A percentile compares a stretch with the other conserved stretches of the same genome.
Conservation (phyloP, 2,888 invertebrate genomes). For the Epistrophe grossulariae region DNA sequence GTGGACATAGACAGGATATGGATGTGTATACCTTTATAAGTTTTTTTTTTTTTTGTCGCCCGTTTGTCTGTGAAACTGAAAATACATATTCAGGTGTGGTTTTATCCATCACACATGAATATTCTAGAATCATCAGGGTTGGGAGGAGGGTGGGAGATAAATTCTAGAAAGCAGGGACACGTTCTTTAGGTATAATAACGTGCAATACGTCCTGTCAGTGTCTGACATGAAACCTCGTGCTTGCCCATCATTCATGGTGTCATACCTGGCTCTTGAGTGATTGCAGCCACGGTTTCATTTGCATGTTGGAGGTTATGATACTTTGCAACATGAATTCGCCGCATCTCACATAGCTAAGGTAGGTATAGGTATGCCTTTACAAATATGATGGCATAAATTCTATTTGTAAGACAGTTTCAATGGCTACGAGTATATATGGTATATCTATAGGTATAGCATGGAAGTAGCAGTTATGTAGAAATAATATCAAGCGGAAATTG, state of each 20-base stretch:
- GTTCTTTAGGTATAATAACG: neutral
- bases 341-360: slow-evolving; percentile 11
- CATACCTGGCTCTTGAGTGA: slow-evolving; percentile 52
- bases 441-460: neutral
- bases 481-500: slow-evolving; percentile 16
- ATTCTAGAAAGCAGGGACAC: neutral
- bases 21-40: neutral
- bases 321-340: slow-evolving; percentile 8
- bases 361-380: slow-evolving; percentile 42
- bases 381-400: slow-evolving; percentile 58
- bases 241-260: slow-evolving; percentile 56
- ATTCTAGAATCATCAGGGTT: neutral
- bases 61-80: slow-evolving; percentile 11
- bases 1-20: slow-evolving; percentile 25
- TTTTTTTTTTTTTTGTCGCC: neutral
- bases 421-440: neutral
- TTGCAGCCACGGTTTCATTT: slow-evolving; percentile 60
- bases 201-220: slow-evolving; percentile 44
- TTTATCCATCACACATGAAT: slow-evolving; percentile 23
- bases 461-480: neutral
- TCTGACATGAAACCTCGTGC: slow-evolving; percentile 38
- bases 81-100: neutral
- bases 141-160: too few relatives aligned
- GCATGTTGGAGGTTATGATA: slow-evolving; percentile 53
- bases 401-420: slow-evolving; percentile 45